Evolutionary conservation across 2,888 invertebrate species (phyloP).

Genomic region (Macrophya annulata): DNA sequence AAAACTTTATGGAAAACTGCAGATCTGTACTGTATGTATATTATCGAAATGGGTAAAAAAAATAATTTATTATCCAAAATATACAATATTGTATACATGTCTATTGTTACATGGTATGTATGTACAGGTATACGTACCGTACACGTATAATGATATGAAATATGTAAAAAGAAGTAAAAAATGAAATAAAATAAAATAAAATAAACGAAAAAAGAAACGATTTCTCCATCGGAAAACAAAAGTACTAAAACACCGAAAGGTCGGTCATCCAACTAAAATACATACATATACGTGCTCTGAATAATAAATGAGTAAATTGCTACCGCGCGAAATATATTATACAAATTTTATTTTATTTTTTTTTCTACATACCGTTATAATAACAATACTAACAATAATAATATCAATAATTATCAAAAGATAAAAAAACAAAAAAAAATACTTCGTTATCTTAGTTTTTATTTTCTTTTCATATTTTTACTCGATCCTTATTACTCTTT

Average conservation of each 20-base stretch:
- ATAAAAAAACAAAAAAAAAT: neutral
- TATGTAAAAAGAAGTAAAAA: neutral
- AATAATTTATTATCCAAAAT: neutral
- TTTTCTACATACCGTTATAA: conserved; percentile 2
- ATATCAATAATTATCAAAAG: neutral
- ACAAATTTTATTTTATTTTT: neutral
- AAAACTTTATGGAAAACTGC: neutral
- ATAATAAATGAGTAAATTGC: conserved; percentile 36
- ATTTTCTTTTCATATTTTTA: neutral
- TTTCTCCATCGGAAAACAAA: conserved; percentile 42
- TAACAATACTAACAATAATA: neutral
- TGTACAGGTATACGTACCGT: neutral
- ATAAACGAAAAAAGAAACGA: neutral
- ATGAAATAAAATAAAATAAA: neutral
- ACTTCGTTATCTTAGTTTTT: neutral
- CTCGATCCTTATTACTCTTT: neutral
- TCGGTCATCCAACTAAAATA: conserved; percentile 13
- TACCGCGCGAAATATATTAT: neutral
- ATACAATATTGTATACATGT: neutral
- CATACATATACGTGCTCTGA: conserved; percentile 12
- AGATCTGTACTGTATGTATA: no score
- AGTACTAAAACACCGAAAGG: conserved; percentile 42
- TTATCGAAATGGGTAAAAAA: neutral
- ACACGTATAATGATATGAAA: neutral
- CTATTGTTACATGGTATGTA: neutral